Conservation (phyloP, 2,113 vertebrate species). For the Misgurnus anguillicaudatus region DNA sequence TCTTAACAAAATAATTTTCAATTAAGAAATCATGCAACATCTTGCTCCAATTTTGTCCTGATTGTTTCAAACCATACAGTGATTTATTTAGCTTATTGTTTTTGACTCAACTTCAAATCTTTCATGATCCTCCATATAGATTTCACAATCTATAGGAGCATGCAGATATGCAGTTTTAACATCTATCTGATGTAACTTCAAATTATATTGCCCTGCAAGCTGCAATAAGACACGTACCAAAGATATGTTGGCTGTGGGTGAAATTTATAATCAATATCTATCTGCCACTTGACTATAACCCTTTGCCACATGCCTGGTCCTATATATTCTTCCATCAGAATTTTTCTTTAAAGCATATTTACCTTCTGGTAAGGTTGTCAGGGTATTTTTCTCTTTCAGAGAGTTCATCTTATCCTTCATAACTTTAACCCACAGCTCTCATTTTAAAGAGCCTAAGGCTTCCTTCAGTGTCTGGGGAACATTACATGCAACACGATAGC, state of each 20-base stretch:
- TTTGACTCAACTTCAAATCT: constrained; percentile 10
- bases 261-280: constrained; percentile 25
- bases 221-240: constrained; percentile 19
- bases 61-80: no score
- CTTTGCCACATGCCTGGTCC: constrained; percentile 37
- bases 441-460: background rate
- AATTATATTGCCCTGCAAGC: constrained; percentile 3
- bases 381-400: constrained; percentile 6
- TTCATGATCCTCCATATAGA: constrained; percentile 11
- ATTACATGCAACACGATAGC: background rate
- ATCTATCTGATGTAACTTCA: no score
- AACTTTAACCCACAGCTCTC: background rate
- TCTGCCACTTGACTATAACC: constrained; percentile 34
- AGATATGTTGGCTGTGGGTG: background rate
- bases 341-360: no score
- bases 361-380: background rate
- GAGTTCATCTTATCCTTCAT: constrained; percentile 19
- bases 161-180: no score
- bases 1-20: constrained; percentile 39
- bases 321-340: no score
- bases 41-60: no score
- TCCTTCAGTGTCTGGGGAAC: background rate
- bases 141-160: constrained; percentile 24
- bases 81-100: no score
- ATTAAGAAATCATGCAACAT: background rate